These are phyloP conservation scores for Camelus dromedarius DNA, from an alignment of 2,113 vertebrate species.

Conservation along the genomic window DNA sequence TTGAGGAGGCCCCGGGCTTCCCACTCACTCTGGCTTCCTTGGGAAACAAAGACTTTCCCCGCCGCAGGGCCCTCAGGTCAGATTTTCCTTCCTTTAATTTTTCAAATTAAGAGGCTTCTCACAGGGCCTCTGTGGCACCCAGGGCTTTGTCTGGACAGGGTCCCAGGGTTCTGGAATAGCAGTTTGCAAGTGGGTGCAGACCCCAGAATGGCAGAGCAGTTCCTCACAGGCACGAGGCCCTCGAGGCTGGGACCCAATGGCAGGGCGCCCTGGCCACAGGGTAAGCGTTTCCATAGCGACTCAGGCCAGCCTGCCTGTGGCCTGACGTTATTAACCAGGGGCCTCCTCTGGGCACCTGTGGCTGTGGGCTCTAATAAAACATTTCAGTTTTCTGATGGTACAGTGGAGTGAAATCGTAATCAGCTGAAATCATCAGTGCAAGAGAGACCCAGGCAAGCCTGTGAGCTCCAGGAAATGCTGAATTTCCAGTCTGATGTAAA, in stretches of 20 bases:
- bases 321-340: not conserved
- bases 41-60: not conserved
- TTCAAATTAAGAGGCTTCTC: not conserved
- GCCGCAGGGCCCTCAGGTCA: not conserved
- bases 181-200: not conserved
- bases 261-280: fast-evolving
- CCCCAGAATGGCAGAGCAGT: not conserved
- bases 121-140: not conserved
- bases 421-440: not conserved
- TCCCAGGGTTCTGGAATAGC: not conserved
- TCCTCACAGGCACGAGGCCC: not conserved
- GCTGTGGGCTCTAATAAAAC: not conserved
- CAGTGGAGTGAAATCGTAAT: not conserved
- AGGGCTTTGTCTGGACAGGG: not conserved
- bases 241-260: not conserved
- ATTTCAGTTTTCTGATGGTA: not conserved
- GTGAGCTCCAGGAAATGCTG: not conserved
- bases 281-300: not conserved
- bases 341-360: not conserved
- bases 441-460: not conserved
- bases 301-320: not conserved
- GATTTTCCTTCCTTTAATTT: not conserved
- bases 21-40: not conserved
- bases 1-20: not conserved
- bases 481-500: not conserved